These are phyloP conservation scores for Archips crataeganus DNA, from an alignment of 2,888 invertebrate genomes.

Conservation along the genomic window DNA sequence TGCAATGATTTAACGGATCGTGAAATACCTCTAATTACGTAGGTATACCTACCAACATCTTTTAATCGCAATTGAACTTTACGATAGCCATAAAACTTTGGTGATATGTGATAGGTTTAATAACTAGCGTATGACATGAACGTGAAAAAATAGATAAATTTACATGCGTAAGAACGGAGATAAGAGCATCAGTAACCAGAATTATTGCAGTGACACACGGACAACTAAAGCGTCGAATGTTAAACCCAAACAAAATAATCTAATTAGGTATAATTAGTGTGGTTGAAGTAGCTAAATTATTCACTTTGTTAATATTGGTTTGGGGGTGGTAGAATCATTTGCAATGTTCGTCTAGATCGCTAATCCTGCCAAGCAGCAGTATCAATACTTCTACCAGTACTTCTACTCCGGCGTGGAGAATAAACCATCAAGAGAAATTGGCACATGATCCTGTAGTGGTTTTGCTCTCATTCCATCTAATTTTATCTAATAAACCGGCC, in stretches of 20 bases:
- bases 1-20: constrained; percentile 5
- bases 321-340: no score
- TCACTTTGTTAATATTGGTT: no score
- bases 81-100: constrained; percentile 24
- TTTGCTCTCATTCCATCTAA: no score
- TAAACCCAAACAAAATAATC: not conserved
- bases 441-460: no score
- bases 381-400: no score
- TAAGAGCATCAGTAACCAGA: constrained; percentile 52
- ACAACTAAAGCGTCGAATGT: not conserved
- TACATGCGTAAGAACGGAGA: constrained; percentile 53
- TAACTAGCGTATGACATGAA: constrained; percentile 41
- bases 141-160: constrained; percentile 53
- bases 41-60: constrained; percentile 20
- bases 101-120: constrained; percentile 28
- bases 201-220: constrained; percentile 49
- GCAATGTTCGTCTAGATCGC: no score
- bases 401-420: no score
- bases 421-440: no score
- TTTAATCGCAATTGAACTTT: constrained; percentile 20
- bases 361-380: no score
- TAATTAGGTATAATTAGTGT: not conserved
- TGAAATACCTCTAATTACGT: constrained; percentile 9
- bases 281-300: not conserved
- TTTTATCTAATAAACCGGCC: no score